These are phyloP conservation scores for Pachyrhynchus sulphureomaculatus DNA, from an alignment of 1,140 invertebrate genomes.

Conservation along the genomic window DNA sequence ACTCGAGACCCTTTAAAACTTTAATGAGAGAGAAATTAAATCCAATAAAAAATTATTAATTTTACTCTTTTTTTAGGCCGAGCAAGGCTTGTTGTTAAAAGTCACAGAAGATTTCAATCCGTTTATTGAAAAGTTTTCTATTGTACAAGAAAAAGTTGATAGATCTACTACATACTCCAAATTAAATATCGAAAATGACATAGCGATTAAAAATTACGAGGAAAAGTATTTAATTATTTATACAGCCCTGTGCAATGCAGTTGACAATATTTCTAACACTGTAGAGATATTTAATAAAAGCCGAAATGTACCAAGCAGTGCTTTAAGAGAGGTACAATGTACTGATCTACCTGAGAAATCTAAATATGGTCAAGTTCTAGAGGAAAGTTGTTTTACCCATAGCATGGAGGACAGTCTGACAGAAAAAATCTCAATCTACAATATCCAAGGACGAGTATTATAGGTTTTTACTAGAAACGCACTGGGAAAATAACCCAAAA, in stretches of 20 bases:
- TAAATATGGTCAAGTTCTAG: background rate
- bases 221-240: conserved; percentile 29
- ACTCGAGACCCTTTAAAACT: too few species aligned
- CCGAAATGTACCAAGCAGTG: background rate
- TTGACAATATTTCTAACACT: conserved; percentile 17
- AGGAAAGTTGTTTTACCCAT: background rate
- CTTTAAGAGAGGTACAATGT: background rate
- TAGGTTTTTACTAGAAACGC: background rate
- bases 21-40: too few species aligned
- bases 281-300: conserved; percentile 12
- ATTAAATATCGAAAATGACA: background rate
- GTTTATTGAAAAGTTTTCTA: too few species aligned
- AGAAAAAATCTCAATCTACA: background rate
- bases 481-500: background rate
- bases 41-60: too few species aligned
- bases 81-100: conserved; percentile 13
- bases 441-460: too few species aligned
- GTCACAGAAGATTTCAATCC: background rate
- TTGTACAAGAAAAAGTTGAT: too few species aligned
- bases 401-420: too few species aligned
- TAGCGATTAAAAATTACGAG: conserved; percentile 3
- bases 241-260: conserved; percentile 12
- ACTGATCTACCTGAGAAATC: background rate
- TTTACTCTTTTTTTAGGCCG: too few species aligned
- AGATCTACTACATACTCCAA: too few species aligned